Percentiles rank a stretch among this genome's conserved stretches.
Evolutionary conservation across 1,140 invertebrate species (phyloP).

Genomic region (Monomorium pharaonis): DNA sequence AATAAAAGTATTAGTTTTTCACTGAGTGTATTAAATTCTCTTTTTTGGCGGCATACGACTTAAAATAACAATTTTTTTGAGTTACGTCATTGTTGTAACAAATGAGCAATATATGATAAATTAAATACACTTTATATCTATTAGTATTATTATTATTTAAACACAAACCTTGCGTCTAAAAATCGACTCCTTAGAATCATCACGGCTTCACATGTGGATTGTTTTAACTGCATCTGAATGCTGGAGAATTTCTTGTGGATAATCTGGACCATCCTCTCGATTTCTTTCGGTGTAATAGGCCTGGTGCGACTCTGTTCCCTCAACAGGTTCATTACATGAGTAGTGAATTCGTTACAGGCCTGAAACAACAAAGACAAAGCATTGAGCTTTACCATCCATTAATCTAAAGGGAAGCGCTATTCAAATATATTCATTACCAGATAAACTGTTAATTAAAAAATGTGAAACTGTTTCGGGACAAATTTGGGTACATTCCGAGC

Average conservation of each 20-base stretch:
- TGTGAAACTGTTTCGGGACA: not conserved
- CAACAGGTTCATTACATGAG: conserved; percentile 99
- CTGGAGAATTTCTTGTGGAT: conserved; percentile 99
- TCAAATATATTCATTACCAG: not conserved
- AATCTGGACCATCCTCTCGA: conserved; percentile 99
- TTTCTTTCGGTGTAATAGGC: conserved; percentile 97
- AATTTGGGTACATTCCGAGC: conserved; percentile 22
- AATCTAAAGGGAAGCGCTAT: not conserved
- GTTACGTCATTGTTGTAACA: no score
- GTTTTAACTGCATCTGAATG: conserved; percentile 99
- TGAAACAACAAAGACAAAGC: conserved; percentile 83
- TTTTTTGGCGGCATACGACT: no score
- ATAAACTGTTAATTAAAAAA: conserved; percentile 37
- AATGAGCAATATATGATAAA: not conserved
- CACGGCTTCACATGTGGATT: conserved; percentile 99
- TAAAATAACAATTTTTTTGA: no score
- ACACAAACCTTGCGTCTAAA: conserved; percentile 93
- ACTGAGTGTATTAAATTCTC: no score
- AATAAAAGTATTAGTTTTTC: no score
- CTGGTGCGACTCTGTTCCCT: conserved; percentile 98
- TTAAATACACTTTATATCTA: not conserved
- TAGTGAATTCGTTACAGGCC: conserved; percentile 99
- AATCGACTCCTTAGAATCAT: conserved; percentile 98
- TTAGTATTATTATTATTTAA: not conserved
- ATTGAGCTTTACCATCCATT: not conserved